Evolutionary conservation across 1,140 invertebrate genomes (phyloP).

Genomic region (Drosophila hydei): DNA sequence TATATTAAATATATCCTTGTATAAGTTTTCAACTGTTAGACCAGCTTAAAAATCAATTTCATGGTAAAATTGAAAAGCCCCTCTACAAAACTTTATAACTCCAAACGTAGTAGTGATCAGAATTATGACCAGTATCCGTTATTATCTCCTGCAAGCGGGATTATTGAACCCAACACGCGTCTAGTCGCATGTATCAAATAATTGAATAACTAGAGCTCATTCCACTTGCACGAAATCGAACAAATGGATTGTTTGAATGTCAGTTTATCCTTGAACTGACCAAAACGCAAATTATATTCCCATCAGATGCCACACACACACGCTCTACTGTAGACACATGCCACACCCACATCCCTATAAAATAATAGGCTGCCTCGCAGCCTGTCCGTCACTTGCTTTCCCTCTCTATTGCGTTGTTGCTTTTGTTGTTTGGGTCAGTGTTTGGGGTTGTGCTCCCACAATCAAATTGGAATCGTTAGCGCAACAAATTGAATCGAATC

Average conservation of each 20-base stretch:
- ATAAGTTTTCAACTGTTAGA: no score
- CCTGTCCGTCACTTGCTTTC: constrained; percentile 28
- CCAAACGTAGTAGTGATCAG: neutral
- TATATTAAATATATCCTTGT: no score
- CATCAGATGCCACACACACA: constrained; percentile 54
- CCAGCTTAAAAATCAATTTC: no score
- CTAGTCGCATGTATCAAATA: neutral
- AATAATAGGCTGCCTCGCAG: constrained; percentile 27
- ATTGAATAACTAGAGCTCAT: constrained; percentile 41
- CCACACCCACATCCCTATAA: neutral
- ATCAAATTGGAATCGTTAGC: constrained; percentile 65
- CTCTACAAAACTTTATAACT: no score
- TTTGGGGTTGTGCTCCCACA: constrained; percentile 32
- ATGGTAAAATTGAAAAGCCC: no score
- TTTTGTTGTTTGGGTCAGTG: constrained; percentile 6
- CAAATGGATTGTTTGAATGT: constrained; percentile 51
- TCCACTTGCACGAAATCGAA: constrained; percentile 21
- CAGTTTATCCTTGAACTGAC: constrained; percentile 29
- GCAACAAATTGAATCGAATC: constrained; percentile 74
- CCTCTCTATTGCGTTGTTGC: constrained; percentile 24
- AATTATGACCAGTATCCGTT: neutral
- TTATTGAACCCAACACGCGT: constrained; percentile 2
- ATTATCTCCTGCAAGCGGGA: neutral
- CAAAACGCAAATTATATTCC: constrained; percentile 60
- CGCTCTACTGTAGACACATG: neutral